A percentile compares a stretch with the other conserved stretches of the same genome.
These are phyloP conservation scores for Leptothorax acervorum DNA, from an alignment of 2,888 invertebrate genomes.

Conservation along the genomic window DNA sequence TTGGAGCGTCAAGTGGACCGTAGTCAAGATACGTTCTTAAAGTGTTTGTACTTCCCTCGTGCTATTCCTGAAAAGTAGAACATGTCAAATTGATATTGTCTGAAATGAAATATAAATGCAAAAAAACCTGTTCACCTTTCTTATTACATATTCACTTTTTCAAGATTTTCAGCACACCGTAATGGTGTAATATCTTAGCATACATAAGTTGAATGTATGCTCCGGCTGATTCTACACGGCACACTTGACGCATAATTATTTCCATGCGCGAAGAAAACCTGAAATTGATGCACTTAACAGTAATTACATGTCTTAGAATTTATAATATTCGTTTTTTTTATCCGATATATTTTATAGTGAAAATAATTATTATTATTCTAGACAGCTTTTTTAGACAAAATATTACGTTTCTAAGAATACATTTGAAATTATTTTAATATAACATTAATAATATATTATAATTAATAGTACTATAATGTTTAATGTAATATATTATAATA, in stretches of 20 bases:
- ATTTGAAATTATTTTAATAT: constrained; percentile 17
- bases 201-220: constrained; percentile 79
- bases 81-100: background rate
- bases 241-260: constrained; percentile 73
- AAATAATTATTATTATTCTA: background rate
- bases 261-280: constrained; percentile 75
- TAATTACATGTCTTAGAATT: background rate
- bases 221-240: constrained; percentile 78
- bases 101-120: background rate
- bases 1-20: too few relatives aligned
- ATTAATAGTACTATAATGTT: background rate
- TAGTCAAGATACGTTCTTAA: constrained; percentile 68
- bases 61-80: constrained; percentile 34
- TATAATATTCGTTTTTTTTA: background rate
- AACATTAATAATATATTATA: background rate
- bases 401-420: background rate
- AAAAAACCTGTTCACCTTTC: background rate
- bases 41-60: constrained; percentile 72
- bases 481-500: background rate
- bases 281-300: background rate
- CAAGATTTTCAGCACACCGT: constrained; percentile 65
- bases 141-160: constrained; percentile 20
- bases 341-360: background rate
- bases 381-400: background rate
- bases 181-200: constrained; percentile 79